Percentiles rank a stretch among this genome's conserved stretches.
These are phyloP conservation scores for Microctenopoma steveboyesi DNA, from an alignment of 2,797 vertebrate genomes.

Conservation along the genomic window DNA sequence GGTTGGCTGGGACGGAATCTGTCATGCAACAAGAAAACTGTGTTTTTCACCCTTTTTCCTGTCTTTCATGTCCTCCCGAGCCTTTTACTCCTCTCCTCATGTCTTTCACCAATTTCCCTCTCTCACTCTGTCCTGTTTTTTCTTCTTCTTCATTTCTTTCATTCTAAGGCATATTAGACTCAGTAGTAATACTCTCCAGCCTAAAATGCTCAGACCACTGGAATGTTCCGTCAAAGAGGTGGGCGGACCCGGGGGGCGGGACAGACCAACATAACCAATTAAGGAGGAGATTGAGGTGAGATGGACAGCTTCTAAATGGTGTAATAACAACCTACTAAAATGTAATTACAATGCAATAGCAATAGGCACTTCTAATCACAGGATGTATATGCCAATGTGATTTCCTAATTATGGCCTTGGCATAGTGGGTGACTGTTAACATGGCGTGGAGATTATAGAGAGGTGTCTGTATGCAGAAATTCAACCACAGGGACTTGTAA, in stretches of 20 bases:
- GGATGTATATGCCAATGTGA: conserved; percentile 79
- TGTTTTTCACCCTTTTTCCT: conserved; percentile 79
- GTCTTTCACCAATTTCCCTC: conserved; percentile 58
- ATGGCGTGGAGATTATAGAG: conserved; percentile 81
- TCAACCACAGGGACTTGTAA: conserved; percentile 74
- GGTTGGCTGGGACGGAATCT: conserved; percentile 87
- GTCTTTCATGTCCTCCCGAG: conserved; percentile 75
- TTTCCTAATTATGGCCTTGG: conserved; percentile 80
- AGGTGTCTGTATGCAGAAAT: conserved; percentile 77
- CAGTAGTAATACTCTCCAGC: conserved; percentile 75
- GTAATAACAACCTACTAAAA: conserved; percentile 83
- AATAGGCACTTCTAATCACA: conserved; percentile 83
- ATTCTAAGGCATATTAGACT: conserved; percentile 77
- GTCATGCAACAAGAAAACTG: conserved; percentile 87
- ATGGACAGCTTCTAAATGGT: conserved; percentile 81
- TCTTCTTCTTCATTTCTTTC: conserved; percentile 69
- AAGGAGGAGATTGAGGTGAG: conserved; percentile 85
- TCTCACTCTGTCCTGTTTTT: conserved; percentile 41
- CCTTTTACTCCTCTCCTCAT: conserved; percentile 54
- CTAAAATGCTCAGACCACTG: conserved; percentile 79
- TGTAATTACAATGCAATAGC: conserved; percentile 84
- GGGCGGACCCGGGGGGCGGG: conserved; percentile 69
- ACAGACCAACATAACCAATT: conserved; percentile 83
- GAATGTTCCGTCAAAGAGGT: conserved; percentile 79
- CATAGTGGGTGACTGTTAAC: conserved; percentile 80